phyloP scores from a whole-genome alignment of 2,888 invertebrate genomes.

The Phaedon cochleariae region DNA sequence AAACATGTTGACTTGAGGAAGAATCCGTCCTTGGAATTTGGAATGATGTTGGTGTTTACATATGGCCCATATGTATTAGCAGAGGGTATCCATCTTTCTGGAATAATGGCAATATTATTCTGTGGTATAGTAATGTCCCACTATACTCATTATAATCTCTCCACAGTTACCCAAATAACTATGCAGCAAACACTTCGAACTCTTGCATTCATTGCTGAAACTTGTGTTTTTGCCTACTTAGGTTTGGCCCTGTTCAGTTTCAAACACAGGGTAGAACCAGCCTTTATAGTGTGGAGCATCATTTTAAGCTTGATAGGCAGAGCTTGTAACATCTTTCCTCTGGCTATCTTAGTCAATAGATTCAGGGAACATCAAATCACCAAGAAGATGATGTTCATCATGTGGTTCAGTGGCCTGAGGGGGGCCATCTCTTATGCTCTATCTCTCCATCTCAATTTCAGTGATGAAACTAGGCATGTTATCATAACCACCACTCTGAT shows the following conservation, averaged over 20 bases:
- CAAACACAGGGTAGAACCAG: conserved; percentile 89
- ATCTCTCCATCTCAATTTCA: conserved; percentile 93
- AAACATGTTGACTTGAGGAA: conserved; percentile 96
- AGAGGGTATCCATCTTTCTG: conserved; percentile 80
- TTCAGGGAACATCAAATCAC: conserved; percentile 98
- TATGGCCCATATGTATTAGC: conserved; percentile 98
- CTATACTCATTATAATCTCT: conserved; percentile 98
- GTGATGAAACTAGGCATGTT: conserved; percentile 93
- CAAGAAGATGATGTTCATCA: conserved; percentile 98
- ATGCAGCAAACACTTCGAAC: conserved; percentile 99
- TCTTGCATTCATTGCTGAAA: conserved; percentile 96
- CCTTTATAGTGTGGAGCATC: conserved; percentile 94
- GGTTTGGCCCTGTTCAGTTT: conserved; percentile 96
- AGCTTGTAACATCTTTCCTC: conserved; percentile 96
- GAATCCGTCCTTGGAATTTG: conserved; percentile 98
- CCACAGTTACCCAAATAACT: conserved; percentile 98
- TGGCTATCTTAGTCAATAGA: conserved; percentile 91
- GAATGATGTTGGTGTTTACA: conserved; percentile 97
- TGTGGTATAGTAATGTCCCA: conserved; percentile 99
- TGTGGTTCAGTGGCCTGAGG: conserved; percentile 98
- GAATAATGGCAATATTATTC: conserved; percentile 99
- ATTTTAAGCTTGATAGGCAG: conserved; percentile 91
- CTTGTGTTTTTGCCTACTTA: conserved; percentile 98
- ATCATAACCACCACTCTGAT: conserved; percentile 98
- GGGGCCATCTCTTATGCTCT: conserved; percentile 98